phyloP scores from a whole-genome alignment of 2,113 vertebrate genomes.

The Trachemys scripta region DNA sequence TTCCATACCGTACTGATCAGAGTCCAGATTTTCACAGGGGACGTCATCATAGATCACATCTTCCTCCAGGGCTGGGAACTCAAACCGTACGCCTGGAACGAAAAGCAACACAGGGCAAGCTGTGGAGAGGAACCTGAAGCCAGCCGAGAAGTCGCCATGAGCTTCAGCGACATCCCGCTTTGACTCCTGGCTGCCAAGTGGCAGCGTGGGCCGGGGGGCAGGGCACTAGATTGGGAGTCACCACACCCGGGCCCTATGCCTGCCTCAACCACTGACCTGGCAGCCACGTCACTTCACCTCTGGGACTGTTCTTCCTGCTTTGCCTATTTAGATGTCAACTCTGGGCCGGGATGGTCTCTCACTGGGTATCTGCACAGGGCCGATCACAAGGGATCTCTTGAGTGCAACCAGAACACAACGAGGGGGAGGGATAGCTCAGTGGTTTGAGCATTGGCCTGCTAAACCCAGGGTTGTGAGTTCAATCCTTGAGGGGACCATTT shows the following conservation, averaged over 20 bases:
- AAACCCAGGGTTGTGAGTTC: too few relatives aligned
- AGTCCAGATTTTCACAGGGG: conserved; percentile 82
- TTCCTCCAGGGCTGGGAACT: conserved; percentile 71
- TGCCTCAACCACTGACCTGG: background rate
- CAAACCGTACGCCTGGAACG: conserved; percentile 59
- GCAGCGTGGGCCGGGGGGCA: background rate
- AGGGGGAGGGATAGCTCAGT: too few relatives aligned
- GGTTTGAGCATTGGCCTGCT: too few relatives aligned
- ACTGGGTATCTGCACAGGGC: background rate
- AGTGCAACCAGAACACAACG: background rate
- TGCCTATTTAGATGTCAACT: background rate
- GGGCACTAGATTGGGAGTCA: background rate
- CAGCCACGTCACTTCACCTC: background rate
- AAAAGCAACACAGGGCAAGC: background rate
- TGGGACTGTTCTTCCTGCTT: background rate
- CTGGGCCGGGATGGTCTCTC: background rate
- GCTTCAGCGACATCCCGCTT: background rate
- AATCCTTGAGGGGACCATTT: too few relatives aligned
- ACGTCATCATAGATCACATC: conserved; percentile 97
- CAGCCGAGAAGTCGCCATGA: background rate
- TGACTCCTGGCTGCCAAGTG: background rate
- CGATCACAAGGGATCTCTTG: background rate
- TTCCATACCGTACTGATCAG: conserved; percentile 82
- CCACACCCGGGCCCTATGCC: background rate
- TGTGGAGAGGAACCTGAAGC: background rate